Base-by-base conservation (phyloP, 2,888 invertebrate species). In the Oscheius sp. region DNA sequence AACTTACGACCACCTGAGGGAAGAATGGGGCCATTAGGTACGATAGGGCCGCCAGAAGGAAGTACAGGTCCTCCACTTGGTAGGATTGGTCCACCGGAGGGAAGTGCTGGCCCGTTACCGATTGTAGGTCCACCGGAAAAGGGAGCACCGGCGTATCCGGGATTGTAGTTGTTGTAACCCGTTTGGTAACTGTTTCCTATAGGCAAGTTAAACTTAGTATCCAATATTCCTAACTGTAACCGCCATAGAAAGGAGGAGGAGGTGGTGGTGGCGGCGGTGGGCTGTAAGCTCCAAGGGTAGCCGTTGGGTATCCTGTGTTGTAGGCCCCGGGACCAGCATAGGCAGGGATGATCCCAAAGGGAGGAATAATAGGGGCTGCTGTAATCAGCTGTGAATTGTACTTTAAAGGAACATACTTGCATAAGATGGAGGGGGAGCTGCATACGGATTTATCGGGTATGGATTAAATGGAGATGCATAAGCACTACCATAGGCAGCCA, bases 351-450 rank as follows among this genome's bases (percentile, higher is more conserved):
- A 61, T 61, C n/a, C 61, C 23, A 23, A 43, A 61, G 21, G 61
- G 61, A 43, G 61, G 43, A 43, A 61, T 61, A n/a, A 61, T 23
- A 43, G 61, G 61, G 18, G 61, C 61, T n/a, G 18, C 61, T 61
- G 45, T 12, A 61, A 43, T 12, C 12, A 43, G 35, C 35, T 9
- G 35, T 3, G 3, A 5, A 41, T n/a, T 43, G 41, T 21, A 18
- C 21, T 43, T 16, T 16, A 61, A 35, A 27, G 3, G 5, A 61
- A n/a, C 18, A 5, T 43, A 61, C 61, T 61, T 6, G 61, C 1
- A 61, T 61, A 61, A 3, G 43, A 41, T 21, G 61, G 43, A 6
- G 35, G 35, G n/a, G 61, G 43, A 43, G 23, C 43, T n/a, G 12
- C 43, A 18, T 61, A 61, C n/a, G 43, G 7, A 2, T 23, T 23